These are phyloP conservation scores for Amiota communis DNA, from an alignment of 2,888 invertebrate genomes.

Conservation along the genomic window DNA sequence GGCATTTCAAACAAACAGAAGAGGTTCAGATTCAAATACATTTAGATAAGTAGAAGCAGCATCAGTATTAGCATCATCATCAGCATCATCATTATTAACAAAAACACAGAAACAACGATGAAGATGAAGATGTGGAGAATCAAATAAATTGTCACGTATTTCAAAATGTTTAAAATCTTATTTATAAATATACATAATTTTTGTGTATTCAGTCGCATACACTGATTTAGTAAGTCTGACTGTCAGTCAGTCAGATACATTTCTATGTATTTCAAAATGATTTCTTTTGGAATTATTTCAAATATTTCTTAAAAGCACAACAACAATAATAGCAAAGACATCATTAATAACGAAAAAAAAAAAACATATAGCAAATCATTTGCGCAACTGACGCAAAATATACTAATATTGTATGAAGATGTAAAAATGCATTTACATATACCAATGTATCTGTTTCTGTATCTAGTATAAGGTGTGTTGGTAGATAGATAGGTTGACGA, in stretches of 20 bases:
- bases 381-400: conserved; percentile 22
- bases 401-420: not conserved
- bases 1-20: not conserved
- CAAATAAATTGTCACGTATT: conserved; percentile 5
- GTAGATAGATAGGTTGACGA: not conserved
- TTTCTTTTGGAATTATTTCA: conserved; percentile 30
- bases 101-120: not conserved
- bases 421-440: conserved; percentile 22
- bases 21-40: not conserved
- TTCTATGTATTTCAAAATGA: conserved; percentile 14
- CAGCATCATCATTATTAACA: not conserved
- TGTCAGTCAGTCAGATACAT: not conserved
- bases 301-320: conserved; percentile 16
- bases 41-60: not conserved
- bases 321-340: not conserved
- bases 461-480: too few species aligned
- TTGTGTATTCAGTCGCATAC: not conserved
- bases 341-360: not conserved
- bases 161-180: conserved; percentile 32
- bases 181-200: not conserved
- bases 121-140: conserved; percentile 7
- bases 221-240: too few species aligned
- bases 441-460: not conserved
- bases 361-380: not conserved
- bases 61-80: too few species aligned